A percentile compares a stretch with the other conserved stretches of the same genome.
Conservation (phyloP, 1,140 invertebrate species). For the Thaumatotibia leucotreta region DNA sequence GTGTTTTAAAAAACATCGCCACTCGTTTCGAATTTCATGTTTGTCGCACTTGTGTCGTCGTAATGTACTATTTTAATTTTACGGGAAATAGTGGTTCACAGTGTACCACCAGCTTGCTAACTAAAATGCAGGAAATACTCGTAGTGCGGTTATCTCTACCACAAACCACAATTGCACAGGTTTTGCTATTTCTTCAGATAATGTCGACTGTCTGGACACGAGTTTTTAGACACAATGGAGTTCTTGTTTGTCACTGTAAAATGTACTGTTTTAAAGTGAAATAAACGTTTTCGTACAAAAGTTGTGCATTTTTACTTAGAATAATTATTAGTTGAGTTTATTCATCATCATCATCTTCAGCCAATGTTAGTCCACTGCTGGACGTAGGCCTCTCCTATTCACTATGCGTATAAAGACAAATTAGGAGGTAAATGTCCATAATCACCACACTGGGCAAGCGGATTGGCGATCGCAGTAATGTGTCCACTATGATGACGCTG, state of each 20-base stretch:
- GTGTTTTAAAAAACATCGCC: too few relatives aligned
- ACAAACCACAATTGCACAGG: neutral
- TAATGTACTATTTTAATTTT: too few relatives aligned
- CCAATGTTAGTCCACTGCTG: too few relatives aligned
- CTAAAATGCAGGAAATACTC: neutral
- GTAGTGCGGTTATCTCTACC: neutral
- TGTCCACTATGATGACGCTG: too few relatives aligned
- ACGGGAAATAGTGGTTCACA: neutral
- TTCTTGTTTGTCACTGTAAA: neutral
- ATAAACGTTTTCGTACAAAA: neutral
- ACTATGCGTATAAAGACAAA: too few relatives aligned
- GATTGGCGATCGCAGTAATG: too few relatives aligned
- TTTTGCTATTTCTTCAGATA: neutral
- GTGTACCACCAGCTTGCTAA: neutral
- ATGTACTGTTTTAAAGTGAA: neutral
- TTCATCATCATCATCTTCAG: neutral
- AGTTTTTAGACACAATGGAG: neutral
- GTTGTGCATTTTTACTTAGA: neutral
- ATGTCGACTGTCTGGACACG: neutral
- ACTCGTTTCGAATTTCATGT: too few relatives aligned
- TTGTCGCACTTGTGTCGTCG: too few relatives aligned
- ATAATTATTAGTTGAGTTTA: neutral
- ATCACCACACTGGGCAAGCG: too few relatives aligned
- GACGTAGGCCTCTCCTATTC: neutral
- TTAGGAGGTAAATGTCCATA: too few relatives aligned